Evolutionary conservation across 2,797 vertebrate species (phyloP), one percentile per base, ranked within the genome.

Genomic region (Fundulus diaphanus): DNA sequence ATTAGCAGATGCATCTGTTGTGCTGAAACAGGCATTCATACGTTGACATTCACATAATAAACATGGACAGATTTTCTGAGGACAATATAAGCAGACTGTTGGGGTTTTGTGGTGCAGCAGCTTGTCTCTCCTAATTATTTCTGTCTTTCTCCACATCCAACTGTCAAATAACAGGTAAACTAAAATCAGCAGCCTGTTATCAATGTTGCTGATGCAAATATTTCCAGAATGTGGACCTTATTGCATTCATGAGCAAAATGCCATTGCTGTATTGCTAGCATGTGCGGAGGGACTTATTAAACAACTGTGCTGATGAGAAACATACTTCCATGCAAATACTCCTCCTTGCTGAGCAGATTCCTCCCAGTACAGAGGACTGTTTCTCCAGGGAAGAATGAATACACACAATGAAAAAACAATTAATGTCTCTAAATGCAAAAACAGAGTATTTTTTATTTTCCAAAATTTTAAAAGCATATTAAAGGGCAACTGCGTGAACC

Each of bases 71-170:
- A 9, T 48, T 70, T 61, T 76, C 56, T 76, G 49, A 54, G 74
- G 81, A 51, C 52, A 72, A 74, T 29, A 52, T 31, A 52, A 75
- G 33, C 67, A 54, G 61, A 54, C 78, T 77, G 61, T 71, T n/a
- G 42, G 71, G 68, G 37, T 11, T 1, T 48, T 0, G 20, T 16
- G 35, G 70, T 42, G 49, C 52, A 65, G 42, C 52, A 52, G 75
- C 27, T 56, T 84, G 65, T 78, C 40, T 77, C 51, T 42, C 37
- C 76, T 73, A 85, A 82, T 87, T 84, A 79, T 81, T 74, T 78
- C 31, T 76, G 29, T 63, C 8, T 71, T 29, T 80, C n/a, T 65
- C 74, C 18, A 1, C 63, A 66, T 61, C 35, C 68, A 72, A 63
- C 68, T 20, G 56, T 67, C 68, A 72, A 2, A 81, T 74, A 46